Evolutionary conservation across 2,888 invertebrate genomes (phyloP).

Genomic region (Dynastes maya): DNA sequence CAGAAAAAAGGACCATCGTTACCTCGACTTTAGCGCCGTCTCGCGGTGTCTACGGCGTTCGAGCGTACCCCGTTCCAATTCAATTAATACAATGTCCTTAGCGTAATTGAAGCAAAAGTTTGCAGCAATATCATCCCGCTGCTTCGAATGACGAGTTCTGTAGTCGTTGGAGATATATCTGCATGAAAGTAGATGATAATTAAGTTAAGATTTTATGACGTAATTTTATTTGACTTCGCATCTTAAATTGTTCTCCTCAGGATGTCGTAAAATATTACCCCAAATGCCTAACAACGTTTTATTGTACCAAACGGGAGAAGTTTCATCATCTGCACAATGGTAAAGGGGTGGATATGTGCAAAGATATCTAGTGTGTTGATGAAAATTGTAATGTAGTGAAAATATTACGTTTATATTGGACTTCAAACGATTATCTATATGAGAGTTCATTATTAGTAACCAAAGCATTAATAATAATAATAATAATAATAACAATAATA

Average conservation of each 20-base stretch:
- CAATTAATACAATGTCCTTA: slow-evolving; percentile 39
- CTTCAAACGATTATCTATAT: too few species aligned
- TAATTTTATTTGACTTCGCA: slow-evolving; percentile 38
- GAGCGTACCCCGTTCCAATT: slow-evolving; percentile 3
- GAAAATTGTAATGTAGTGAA: too few species aligned
- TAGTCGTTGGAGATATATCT: not conserved
- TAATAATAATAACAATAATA: too few species aligned
- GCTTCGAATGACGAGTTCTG: not conserved
- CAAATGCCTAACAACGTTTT: not conserved
- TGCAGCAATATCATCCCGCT: not conserved
- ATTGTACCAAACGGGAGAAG: not conserved
- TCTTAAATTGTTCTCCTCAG: slow-evolving; percentile 17
- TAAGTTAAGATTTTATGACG: slow-evolving; percentile 43
- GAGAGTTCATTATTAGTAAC: too few species aligned
- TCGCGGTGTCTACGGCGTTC: not conserved
- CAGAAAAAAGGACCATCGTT: slow-evolving; percentile 13
- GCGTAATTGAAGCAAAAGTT: slow-evolving; percentile 43
- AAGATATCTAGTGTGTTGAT: too few species aligned
- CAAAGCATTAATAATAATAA: too few species aligned
- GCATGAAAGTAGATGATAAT: slow-evolving; percentile 24
- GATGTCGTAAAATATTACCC: slow-evolving; percentile 23
- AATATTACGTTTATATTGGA: too few species aligned
- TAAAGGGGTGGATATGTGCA: too few species aligned
- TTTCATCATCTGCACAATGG: too few species aligned
- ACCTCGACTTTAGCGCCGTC: slow-evolving; percentile 27